phyloP scores from a whole-genome alignment of 2,888 invertebrate genomes.

The Gortyna flavago region DNA sequence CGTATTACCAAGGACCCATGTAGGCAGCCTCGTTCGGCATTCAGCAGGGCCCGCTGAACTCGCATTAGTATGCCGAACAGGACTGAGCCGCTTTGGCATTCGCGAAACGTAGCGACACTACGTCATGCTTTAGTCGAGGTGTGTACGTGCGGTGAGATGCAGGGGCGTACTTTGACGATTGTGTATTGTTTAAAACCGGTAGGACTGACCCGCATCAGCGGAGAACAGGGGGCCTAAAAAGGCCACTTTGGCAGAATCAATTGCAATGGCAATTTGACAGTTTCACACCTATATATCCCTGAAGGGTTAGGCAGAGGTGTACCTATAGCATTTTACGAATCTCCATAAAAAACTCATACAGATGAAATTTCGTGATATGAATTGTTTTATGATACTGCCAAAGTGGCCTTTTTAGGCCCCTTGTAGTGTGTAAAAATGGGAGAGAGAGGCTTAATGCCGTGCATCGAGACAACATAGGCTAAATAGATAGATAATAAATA shows the following conservation, averaged over 20 bases:
- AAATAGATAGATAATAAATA: not conserved
- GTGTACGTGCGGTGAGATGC: conserved; percentile 72
- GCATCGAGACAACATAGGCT: not conserved
- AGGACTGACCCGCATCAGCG: not conserved
- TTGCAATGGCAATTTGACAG: too few relatives aligned
- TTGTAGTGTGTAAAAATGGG: not conserved
- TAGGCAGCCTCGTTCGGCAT: conserved; percentile 75
- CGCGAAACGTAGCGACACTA: conserved; percentile 84
- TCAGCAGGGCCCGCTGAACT: conserved; percentile 67
- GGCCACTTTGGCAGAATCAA: too few relatives aligned
- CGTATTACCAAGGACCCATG: conserved; percentile 74
- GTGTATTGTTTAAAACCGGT: not conserved
- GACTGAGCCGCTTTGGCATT: conserved; percentile 72
- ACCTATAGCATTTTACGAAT: too few relatives aligned
- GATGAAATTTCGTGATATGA: too few relatives aligned
- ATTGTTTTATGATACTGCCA: too few relatives aligned
- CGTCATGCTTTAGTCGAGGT: conserved; percentile 86
- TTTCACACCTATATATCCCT: too few relatives aligned
- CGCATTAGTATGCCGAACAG: conserved; percentile 77
- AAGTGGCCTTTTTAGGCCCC: too few relatives aligned
- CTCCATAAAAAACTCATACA: too few relatives aligned
- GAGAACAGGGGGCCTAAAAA: too few relatives aligned
- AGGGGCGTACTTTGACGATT: conserved; percentile 74
- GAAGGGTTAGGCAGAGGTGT: too few relatives aligned
- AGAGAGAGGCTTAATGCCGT: not conserved